Evolutionary conservation across 2,797 vertebrate species (phyloP).

Genomic region (Natrix natrix): DNA sequence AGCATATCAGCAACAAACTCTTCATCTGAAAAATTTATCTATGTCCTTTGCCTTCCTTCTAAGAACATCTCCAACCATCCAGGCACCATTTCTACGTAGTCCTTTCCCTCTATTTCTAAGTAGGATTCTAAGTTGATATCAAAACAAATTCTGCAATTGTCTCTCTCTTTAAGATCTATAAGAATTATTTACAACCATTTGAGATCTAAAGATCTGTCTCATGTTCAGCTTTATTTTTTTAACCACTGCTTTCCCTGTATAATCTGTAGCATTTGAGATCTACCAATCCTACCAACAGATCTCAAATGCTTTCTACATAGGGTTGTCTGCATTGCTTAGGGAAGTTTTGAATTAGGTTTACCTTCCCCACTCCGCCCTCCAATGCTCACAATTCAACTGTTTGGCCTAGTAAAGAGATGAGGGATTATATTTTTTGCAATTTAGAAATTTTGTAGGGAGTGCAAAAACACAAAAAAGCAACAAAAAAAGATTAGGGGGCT

Average conservation of each 20-base stretch:
- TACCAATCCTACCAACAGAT: not conserved
- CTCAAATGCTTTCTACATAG: not conserved
- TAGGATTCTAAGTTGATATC: not conserved
- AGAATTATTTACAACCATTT: not conserved
- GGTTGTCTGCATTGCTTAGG: not conserved
- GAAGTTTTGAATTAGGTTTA: not conserved
- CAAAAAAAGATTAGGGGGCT: not conserved
- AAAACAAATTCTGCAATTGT: not conserved
- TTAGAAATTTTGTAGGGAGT: not conserved
- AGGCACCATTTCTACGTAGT: too few species aligned
- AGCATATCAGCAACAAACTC: not conserved
- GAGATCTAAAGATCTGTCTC: not conserved
- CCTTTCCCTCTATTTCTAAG: not conserved
- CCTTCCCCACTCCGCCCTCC: not conserved
- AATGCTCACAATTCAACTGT: not conserved
- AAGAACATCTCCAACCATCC: not conserved
- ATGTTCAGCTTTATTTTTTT: not conserved
- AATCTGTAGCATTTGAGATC: not conserved
- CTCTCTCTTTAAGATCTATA: not conserved
- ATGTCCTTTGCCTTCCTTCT: not conserved
- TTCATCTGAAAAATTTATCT: not conserved
- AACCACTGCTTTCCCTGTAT: not conserved
- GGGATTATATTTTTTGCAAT: not conserved
- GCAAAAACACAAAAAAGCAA: not conserved
- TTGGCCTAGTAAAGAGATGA: not conserved